These are phyloP conservation scores for Zeus faber DNA, from an alignment of 2,113 vertebrate species.

Conservation along the genomic window DNA sequence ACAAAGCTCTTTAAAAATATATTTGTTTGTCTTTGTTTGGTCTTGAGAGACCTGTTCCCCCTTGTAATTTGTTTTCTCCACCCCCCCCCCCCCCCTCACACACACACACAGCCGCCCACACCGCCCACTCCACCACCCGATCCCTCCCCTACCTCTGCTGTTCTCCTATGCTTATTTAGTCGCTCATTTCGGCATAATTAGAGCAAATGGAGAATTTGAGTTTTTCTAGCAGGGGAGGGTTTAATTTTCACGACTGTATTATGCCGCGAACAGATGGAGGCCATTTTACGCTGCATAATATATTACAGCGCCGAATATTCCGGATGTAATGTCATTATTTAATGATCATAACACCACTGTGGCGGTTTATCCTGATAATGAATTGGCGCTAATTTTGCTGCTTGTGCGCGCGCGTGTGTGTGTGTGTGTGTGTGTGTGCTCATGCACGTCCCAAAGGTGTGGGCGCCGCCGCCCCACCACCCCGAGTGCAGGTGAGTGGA, in stretches of 20 bases:
- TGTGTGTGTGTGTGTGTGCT: constrained; percentile 4
- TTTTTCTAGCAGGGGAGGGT: constrained; percentile 48
- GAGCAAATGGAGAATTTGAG: constrained; percentile 41
- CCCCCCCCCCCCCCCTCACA: neutral
- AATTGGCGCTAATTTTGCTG: neutral
- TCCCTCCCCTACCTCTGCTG: neutral
- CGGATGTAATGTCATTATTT: constrained; percentile 23
- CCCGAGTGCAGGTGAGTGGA: constrained; percentile 24
- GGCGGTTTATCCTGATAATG: constrained; percentile 6
- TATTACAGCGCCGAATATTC: constrained; percentile 20
- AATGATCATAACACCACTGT: constrained; percentile 38
- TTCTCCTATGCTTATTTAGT: neutral
- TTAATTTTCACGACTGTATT: constrained; percentile 45
- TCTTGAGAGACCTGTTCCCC: constrained; percentile 8
- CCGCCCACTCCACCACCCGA: neutral
- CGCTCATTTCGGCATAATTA: constrained; percentile 32
- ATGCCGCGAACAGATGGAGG: constrained; percentile 44
- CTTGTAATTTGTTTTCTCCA: neutral
- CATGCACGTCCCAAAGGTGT: constrained; percentile 4
- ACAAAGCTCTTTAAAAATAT: neutral
- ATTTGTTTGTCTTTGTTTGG: constrained; percentile 1
- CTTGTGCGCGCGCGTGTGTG: neutral
- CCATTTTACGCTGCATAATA: constrained; percentile 38
- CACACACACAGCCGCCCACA: neutral
- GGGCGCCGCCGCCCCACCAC: neutral